These are phyloP conservation scores for Nomada goodeniana DNA, from an alignment of 2,888 invertebrate genomes.

Conservation along the genomic window DNA sequence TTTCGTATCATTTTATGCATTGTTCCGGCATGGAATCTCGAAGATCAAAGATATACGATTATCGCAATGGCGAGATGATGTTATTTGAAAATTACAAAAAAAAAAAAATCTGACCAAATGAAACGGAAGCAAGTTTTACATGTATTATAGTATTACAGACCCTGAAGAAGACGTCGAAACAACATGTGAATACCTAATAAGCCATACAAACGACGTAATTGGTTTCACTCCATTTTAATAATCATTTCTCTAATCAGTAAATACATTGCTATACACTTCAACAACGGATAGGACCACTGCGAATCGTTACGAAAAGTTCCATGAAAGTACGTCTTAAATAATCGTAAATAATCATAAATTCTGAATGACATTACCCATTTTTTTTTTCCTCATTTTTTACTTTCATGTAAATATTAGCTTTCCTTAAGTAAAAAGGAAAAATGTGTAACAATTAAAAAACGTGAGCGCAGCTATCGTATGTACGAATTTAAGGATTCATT, in stretches of 20 bases:
- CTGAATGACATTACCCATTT: constrained; percentile 31
- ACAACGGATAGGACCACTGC: constrained; percentile 55
- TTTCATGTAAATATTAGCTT: constrained; percentile 35
- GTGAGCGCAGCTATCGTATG: constrained; percentile 54
- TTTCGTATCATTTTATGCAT: not conserved
- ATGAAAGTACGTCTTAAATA: constrained; percentile 61
- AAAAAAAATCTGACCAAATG: constrained; percentile 20
- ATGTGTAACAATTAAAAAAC: constrained; percentile 49
- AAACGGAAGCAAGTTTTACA: constrained; percentile 25
- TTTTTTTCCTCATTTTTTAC: constrained; percentile 7
- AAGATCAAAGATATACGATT: not conserved
- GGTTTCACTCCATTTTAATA: constrained; percentile 70
- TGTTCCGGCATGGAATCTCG: not conserved
- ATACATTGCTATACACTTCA: constrained; percentile 72
- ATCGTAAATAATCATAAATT: constrained; percentile 52
- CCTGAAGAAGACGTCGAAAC: constrained; percentile 52
- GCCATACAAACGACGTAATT: constrained; percentile 55
- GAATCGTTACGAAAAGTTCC: constrained; percentile 55
- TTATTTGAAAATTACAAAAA: not conserved
- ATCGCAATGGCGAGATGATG: constrained; percentile 24
- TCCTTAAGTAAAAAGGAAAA: constrained; percentile 53
- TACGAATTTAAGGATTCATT: constrained; percentile 2
- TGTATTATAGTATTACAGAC: constrained; percentile 18
- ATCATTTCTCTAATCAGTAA: constrained; percentile 66
- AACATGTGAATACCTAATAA: constrained; percentile 54